Evolutionary conservation across 2,888 invertebrate genomes (phyloP), one percentile per base, ranked within the genome.

Genomic region (Zaprionus lineosus): DNA sequence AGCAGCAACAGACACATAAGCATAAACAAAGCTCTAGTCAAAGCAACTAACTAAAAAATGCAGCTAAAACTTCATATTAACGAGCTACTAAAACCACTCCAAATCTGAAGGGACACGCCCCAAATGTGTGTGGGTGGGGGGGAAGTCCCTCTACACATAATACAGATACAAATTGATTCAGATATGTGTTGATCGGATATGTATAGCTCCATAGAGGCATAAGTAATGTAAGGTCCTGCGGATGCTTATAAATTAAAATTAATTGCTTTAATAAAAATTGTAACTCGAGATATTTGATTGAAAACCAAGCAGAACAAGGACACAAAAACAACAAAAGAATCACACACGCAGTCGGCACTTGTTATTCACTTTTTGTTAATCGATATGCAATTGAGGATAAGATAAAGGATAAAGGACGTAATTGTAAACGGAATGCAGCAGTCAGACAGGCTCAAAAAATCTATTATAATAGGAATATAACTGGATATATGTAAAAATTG

Each of bases 281-380:
- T 56, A 74, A 70, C 55, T 68, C 44, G 55, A 71, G 71, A 69
- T 53, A 57, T 50, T 59, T 36, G 47, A 72, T 64, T 57, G 56
- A 69, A 52, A 74, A 47, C 31, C 55, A 59, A 56, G 59, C 33
- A 39, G 36, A 40, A 19, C n/a, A 6, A 14, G 9, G 19, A 16
- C 14, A 9, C 9, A 19, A 21, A 33, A 16, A 36, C 50, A 55
- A 33, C 16, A 31, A 36, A 36, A 64, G 39, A 56, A n/a, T n/a
- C n/a, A n/a, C n/a, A n/a, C n/a, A n/a, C n/a, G n/a, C 55, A 36
- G 56, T 55, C 70, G 44, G 66, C 63, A 70, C 57, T 56, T 65
- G 74, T 61, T 63, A 82, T 71, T 74, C 60, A 70, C 65, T 63
- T 84, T 83, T 73, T 71, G 72, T 77, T 84, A 62, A 67, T 59